Evolutionary conservation across 2,113 vertebrate species (phyloP).

Genomic region (Petromus typicus): DNA sequence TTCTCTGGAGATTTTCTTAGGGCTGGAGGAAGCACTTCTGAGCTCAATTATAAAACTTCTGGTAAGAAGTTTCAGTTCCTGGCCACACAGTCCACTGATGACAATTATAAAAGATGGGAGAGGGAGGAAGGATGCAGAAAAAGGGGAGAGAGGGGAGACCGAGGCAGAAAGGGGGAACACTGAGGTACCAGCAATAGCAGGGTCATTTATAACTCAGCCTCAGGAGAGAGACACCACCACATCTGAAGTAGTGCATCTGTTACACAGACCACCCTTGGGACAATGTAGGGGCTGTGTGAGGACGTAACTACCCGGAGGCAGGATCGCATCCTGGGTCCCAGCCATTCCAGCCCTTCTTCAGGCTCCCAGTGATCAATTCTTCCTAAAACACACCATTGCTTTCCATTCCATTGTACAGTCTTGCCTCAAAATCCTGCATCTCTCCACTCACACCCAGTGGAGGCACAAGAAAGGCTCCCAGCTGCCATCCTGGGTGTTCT

Average conservation of each 20-base stretch:
- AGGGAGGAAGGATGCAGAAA: neutral
- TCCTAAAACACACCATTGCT: neutral
- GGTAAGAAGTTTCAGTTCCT: neutral
- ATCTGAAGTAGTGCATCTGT: neutral
- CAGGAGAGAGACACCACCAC: neutral
- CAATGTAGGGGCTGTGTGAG: neutral
- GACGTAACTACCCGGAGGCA: neutral
- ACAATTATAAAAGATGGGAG: neutral
- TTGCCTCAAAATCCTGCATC: neutral
- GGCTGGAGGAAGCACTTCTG: neutral
- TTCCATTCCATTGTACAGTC: neutral
- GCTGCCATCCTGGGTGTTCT: neutral
- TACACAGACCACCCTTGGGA: neutral
- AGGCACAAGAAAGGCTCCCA: neutral
- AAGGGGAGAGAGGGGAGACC: accelerated
- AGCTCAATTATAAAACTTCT: neutral
- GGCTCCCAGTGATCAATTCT: neutral
- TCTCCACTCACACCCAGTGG: neutral
- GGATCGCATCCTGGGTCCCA: too few relatives aligned
- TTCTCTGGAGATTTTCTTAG: neutral
- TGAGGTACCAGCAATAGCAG: neutral
- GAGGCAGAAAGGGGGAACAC: neutral
- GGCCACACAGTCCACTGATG: neutral
- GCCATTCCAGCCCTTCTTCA: neutral
- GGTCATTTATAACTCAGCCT: neutral